phyloP scores from a whole-genome alignment of 2,113 vertebrate genomes.

The Bombycilla garrulus region DNA sequence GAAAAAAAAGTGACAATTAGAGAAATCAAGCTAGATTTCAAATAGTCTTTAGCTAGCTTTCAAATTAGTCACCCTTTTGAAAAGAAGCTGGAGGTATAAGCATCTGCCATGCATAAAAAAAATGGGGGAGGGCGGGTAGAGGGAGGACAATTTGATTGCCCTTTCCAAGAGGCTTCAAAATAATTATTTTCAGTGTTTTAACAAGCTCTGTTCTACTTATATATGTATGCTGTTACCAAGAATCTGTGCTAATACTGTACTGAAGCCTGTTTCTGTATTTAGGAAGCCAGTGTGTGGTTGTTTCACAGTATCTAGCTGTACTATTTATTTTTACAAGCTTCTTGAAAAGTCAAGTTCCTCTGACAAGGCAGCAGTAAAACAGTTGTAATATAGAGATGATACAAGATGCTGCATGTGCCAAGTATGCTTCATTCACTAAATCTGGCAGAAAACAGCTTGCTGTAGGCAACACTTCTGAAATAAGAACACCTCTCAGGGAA shows the following conservation, averaged over 20 bases:
- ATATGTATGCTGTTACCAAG: background rate
- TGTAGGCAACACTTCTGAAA: background rate
- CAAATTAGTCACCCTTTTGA: background rate
- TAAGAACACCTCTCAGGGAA: background rate
- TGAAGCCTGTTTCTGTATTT: background rate
- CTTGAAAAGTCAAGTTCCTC: background rate
- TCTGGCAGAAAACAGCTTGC: constrained; percentile 17
- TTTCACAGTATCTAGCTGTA: background rate
- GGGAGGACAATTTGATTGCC: background rate
- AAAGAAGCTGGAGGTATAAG: background rate
- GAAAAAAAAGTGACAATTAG: background rate
- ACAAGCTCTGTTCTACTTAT: background rate
- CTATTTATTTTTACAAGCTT: background rate
- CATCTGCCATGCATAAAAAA: background rate
- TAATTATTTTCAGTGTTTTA: background rate
- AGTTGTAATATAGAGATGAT: constrained; percentile 5
- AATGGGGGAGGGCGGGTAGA: background rate
- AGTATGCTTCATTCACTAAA: background rate
- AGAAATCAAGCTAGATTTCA: background rate
- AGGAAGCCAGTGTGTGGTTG: background rate
- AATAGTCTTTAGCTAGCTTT: background rate
- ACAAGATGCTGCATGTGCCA: background rate
- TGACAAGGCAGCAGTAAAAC: background rate
- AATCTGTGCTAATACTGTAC: background rate
- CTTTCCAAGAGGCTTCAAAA: background rate